These are phyloP conservation scores for Polyodon spathula DNA, from an alignment of 2,113 vertebrate genomes.

Conservation along the genomic window DNA sequence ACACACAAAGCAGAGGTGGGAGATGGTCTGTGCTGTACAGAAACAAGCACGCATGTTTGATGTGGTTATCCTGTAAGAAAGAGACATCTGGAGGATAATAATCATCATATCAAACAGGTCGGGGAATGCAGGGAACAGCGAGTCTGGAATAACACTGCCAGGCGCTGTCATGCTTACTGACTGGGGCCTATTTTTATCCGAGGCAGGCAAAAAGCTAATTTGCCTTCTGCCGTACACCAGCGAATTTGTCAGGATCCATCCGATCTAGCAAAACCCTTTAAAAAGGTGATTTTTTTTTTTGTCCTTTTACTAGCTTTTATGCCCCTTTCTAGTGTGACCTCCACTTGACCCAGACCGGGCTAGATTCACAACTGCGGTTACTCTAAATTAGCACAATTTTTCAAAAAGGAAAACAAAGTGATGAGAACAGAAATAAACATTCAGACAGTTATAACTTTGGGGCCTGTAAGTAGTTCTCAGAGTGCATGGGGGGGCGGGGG, in stretches of 20 bases:
- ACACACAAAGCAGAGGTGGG: no score
- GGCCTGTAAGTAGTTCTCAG: no score
- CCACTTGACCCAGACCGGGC: no score
- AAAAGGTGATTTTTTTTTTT: no score
- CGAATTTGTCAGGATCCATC: background rate
- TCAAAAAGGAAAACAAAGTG: background rate
- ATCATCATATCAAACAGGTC: conserved; percentile 35
- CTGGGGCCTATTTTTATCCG: conserved; percentile 1
- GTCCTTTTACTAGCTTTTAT: no score
- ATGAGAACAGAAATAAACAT: background rate
- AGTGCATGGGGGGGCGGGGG: no score
- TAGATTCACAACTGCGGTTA: no score
- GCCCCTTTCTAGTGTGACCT: no score
- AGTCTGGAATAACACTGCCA: conserved; percentile 27
- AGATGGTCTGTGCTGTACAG: background rate
- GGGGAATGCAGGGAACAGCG: conserved; percentile 17
- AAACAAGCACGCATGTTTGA: background rate
- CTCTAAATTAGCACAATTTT: background rate
- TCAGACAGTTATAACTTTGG: no score
- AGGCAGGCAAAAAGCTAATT: background rate
- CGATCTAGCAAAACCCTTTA: background rate
- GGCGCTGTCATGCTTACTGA: conserved; percentile 22
- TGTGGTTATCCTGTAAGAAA: background rate
- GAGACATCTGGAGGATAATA: conserved; percentile 25
- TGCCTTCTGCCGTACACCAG: background rate